Percentiles rank a stretch among this genome's conserved stretches.
phyloP scores from a whole-genome alignment of 2,888 invertebrate species.

The Laothoe populi region DNA sequence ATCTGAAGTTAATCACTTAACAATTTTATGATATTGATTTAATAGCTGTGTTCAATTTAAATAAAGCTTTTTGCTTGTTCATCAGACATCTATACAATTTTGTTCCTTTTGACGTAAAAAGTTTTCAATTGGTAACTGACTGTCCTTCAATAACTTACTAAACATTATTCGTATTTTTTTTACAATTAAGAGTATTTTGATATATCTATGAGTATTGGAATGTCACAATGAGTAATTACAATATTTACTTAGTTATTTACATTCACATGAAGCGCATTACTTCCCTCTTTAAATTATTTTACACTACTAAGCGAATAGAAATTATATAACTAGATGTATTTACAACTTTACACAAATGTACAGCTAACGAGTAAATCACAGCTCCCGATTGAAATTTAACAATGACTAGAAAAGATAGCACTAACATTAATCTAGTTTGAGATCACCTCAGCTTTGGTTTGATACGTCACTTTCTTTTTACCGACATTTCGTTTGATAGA shows the following conservation, averaged over 20 bases:
- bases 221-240: conserved; percentile 33
- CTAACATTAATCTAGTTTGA: conserved; percentile 46
- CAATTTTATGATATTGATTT: neutral
- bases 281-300: conserved; percentile 48
- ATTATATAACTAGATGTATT: conserved; percentile 41
- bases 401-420: conserved; percentile 45
- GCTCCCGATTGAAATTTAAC: conserved; percentile 71
- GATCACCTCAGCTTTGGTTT: conserved; percentile 72
- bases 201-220: conserved; percentile 25
- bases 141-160: conserved; percentile 2
- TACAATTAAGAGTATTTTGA: conserved; percentile 31
- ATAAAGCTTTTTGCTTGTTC: neutral
- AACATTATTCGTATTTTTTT: conserved; percentile 6
- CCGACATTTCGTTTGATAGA: conserved; percentile 61
- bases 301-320: conserved; percentile 28
- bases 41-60: neutral
- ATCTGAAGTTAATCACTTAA: neutral
- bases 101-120: neutral
- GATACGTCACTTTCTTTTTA: conserved; percentile 74
- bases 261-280: conserved; percentile 60
- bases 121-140: neutral
- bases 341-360: conserved; percentile 52
- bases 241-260: too few relatives aligned
- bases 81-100: neutral
- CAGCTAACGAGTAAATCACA: conserved; percentile 77